Evolutionary conservation across 2,888 invertebrate species (phyloP), one percentile per base, ranked within the genome.

Genomic region (Drosophila lutescens): DNA sequence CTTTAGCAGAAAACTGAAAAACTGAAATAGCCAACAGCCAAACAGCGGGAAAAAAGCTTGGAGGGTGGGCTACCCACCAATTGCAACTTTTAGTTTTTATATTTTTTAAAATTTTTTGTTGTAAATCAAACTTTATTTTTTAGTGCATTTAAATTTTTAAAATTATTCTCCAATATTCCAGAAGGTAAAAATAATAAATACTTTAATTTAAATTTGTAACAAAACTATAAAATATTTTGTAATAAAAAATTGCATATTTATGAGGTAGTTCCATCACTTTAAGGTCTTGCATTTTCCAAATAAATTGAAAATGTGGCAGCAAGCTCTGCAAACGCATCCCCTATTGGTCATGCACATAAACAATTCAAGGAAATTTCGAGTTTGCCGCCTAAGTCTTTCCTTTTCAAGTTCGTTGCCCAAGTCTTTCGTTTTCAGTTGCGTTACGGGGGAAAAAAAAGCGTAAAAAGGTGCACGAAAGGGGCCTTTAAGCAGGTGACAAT

Each of bases 1-100:
- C 89, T 89, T 89, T 89, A 86, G 85, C 88, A 87, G 88, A 86
- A 86, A 89, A 88, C 79, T 79, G 88, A 86, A 84, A 70, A 85
- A 88, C 86, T 84, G 83, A 86, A 83, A 72, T 76, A 72, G 72
- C 70, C 65, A 68, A 74, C 34, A 58, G 34, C 51, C 65, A 46
- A 63, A 46, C 38, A 72, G 40, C 44, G 20, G 32, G 38, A 75
- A 50, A 60, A 68, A 32, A 32, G 38, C 20, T 5, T 26, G 26
- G 43, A 46, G 10, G n/a, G 15, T 12, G 10, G 15, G 30, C 30
- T 15, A 32, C 30, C n/a, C 15, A 4, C 9, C 47, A 47, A 12
- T 32, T 32, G 47, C 47, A 30, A 47, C 47, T 47, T 47, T 17
- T n/a, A 17, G 30, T 12, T 32, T 17, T 47, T 15, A 32, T 32